Evolutionary conservation across 2,113 vertebrate genomes (phyloP).

Genomic region (Phasianus colchicus): DNA sequence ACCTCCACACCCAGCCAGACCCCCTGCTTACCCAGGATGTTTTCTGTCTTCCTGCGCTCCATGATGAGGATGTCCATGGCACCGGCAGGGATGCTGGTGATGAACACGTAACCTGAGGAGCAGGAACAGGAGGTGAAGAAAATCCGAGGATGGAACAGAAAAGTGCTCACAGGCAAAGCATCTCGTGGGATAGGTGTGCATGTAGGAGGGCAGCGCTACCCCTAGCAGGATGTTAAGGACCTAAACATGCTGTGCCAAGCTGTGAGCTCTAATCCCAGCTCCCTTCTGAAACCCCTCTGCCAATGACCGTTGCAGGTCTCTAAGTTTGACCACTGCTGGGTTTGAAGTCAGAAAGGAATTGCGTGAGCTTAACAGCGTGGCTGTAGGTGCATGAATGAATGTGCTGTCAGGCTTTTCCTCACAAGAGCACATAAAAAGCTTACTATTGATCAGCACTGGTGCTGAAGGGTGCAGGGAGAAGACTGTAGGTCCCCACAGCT

Average conservation of each 20-base stretch:
- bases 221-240: not conserved
- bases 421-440: not conserved
- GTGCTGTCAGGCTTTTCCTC: not conserved
- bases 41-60: conserved; percentile 89
- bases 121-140: not conserved
- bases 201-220: not conserved
- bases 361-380: not conserved
- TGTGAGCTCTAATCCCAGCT: not conserved
- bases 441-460: not conserved
- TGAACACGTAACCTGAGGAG: conserved; percentile 85
- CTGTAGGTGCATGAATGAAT: not conserved
- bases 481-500: not conserved
- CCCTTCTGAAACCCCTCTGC: not conserved
- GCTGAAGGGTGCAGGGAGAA: conserved; percentile 15
- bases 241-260: not conserved
- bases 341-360: not conserved
- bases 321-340: not conserved
- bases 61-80: conserved; percentile 91
- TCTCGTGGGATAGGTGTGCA: not conserved
- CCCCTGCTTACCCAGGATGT: conserved; percentile 84
- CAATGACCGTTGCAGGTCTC: not conserved
- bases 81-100: conserved; percentile 88
- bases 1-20: not conserved
- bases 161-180: not conserved
- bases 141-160: accelerated